Conservation (phyloP, 2,888 invertebrate genomes). For the Dynastes tityus region DNA sequence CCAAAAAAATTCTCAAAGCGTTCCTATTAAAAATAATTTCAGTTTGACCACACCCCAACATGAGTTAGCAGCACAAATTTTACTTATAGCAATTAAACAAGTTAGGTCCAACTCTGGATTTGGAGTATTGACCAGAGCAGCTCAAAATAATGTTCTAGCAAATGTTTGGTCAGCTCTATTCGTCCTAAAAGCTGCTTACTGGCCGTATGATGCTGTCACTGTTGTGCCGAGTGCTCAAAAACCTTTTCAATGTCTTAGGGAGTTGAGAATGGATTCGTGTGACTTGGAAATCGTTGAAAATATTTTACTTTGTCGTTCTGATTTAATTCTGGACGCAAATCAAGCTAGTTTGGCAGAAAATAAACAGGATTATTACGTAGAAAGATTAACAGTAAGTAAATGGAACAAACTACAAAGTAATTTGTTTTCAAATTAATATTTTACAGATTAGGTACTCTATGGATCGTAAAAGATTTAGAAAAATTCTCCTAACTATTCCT, state of each 20-base stretch:
- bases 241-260: slow-evolving; percentile 58
- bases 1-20: slow-evolving; percentile 34
- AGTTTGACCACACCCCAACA: slow-evolving; percentile 66
- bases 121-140: slow-evolving; percentile 68
- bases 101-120: slow-evolving; percentile 75
- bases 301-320: slow-evolving; percentile 65
- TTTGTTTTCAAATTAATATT: background rate
- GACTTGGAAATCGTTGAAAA: slow-evolving; percentile 65
- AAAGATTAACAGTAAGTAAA: slow-evolving; percentile 55
- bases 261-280: slow-evolving; percentile 59
- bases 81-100: slow-evolving; percentile 74
- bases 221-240: slow-evolving; percentile 64
- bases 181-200: slow-evolving; percentile 74
- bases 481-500: slow-evolving; percentile 63
- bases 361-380: slow-evolving; percentile 56
- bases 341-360: slow-evolving; percentile 58
- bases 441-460: slow-evolving; percentile 57
- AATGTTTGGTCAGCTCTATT: slow-evolving; percentile 76
- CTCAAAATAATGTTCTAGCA: slow-evolving; percentile 75
- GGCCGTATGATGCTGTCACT: slow-evolving; percentile 72
- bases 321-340: slow-evolving; percentile 62
- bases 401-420: background rate
- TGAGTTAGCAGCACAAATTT: slow-evolving; percentile 76
- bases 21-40: slow-evolving; percentile 50
- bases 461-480: slow-evolving; percentile 60